Percentiles rank a stretch among this genome's conserved stretches.
Evolutionary conservation across 2,888 invertebrate genomes (phyloP).

Genomic region (Epinotia nisella): DNA sequence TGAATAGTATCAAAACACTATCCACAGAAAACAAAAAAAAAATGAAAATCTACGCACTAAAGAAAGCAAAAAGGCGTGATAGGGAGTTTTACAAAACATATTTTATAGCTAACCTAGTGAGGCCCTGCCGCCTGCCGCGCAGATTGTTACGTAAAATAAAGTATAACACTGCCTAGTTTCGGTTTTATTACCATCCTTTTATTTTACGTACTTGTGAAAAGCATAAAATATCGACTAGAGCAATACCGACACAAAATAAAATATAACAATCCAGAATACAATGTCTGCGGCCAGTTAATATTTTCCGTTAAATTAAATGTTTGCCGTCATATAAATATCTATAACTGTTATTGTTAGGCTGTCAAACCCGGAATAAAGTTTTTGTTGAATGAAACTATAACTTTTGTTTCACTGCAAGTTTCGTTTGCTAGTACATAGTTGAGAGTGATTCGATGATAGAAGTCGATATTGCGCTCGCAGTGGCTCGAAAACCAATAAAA

Average conservation of each 20-base stretch:
- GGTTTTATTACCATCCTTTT: background rate
- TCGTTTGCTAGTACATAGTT: background rate
- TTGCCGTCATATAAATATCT: conserved; percentile 13
- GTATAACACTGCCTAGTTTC: background rate
- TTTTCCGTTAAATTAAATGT: conserved; percentile 30
- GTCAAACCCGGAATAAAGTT: background rate
- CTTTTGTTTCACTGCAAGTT: background rate
- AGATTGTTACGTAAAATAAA: conserved; percentile 1
- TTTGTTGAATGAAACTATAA: background rate
- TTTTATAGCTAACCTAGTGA: background rate
- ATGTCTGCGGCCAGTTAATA: conserved; percentile 1
- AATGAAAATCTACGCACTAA: too few species aligned
- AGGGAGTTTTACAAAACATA: too few species aligned
- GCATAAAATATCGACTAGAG: background rate
- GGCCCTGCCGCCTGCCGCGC: background rate
- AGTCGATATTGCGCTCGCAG: conserved; percentile 15
- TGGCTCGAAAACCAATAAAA: conserved; percentile 39
- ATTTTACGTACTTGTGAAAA: background rate
- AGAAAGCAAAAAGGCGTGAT: too few species aligned
- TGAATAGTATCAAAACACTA: too few species aligned
- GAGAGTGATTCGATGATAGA: background rate
- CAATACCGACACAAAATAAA: conserved; percentile 8
- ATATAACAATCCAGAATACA: conserved; percentile 9
- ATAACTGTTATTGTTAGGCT: conserved; percentile 1
- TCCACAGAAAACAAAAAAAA: too few species aligned